Evolutionary conservation across 1,140 invertebrate genomes (phyloP).

Genomic region (Maniola jurtina): DNA sequence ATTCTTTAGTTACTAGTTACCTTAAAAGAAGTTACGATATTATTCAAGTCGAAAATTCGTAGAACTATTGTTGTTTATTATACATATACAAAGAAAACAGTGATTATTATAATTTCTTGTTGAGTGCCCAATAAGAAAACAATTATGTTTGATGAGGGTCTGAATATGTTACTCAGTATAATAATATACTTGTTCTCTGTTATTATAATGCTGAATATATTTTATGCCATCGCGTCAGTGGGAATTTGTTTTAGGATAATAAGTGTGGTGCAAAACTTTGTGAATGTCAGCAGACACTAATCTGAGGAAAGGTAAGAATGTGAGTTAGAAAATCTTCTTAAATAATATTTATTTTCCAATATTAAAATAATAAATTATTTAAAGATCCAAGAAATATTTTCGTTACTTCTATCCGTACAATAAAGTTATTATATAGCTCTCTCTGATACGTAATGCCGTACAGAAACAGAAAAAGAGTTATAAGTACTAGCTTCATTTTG

Average conservation of each 20-base stretch:
- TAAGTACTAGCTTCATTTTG: no score
- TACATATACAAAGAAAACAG: slow-evolving; percentile 1
- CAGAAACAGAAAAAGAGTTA: no score
- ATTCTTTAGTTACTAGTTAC: no score
- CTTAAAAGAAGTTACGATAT: no score
- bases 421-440: no score
- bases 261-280: slow-evolving; percentile 13
- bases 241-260: slow-evolving; percentile 22
- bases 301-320: slow-evolving; percentile 26
- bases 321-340: slow-evolving; percentile 16
- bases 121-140: neutral
- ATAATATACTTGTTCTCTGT: slow-evolving; percentile 16
- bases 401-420: no score
- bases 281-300: slow-evolving; percentile 28
- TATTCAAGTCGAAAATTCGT: no score
- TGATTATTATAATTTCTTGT: neutral
- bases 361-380: no score
- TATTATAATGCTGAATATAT: slow-evolving; percentile 23
- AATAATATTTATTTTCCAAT: no score
- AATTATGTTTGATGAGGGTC: slow-evolving; percentile 7
- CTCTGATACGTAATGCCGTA: no score
- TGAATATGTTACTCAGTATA: slow-evolving; percentile 22
- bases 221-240: slow-evolving; percentile 13
- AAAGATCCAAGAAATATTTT: no score
- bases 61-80: neutral